Base-by-base conservation (phyloP, 2,888 invertebrate genomes). In the Perizoma flavofasciatum region DNA sequence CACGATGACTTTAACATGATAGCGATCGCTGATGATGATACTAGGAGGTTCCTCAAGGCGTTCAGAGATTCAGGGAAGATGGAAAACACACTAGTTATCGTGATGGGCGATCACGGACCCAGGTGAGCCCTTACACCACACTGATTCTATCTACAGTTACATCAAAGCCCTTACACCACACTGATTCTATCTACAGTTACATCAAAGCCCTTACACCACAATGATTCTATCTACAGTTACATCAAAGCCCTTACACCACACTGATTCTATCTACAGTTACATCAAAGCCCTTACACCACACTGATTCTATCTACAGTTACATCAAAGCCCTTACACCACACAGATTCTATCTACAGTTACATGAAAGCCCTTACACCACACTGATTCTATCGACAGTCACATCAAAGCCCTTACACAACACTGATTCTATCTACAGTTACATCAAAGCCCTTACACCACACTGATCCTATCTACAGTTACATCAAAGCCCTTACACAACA, bases 61-160 rank as follows among this genome's bases (percentile, higher is more conserved):
- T 85, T 98, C 11, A 87, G 94, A 46, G 78, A 89, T 5, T 89
- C 90, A 0, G 95, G 95, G 0, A 85, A 94, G 43, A 86, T 98
- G 11, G 95, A 98, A 64, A 94, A 97, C 70, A 97, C 98, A 0
- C 78, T 98, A 66, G 85, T 99, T 0, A 94, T 98, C 55, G 79
- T 98, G 4, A 97, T 98, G 97, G 96, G 97, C 5, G 98, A 99
- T 86, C 98, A 99, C 82, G 98, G 98, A 0, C 95, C 96, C 5
- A 55, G 55, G 55, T 55, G 5, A 40, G 6, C n/a, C 41, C 22
- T 22, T 22, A 2, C 22, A 22, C 1, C 22, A 22, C 22, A 22
- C 22, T 22, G 22, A 22, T 22, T 22, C 22, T 2, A 22, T 3
- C 22, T 3, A 22, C 22, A 22, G 22, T 22, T 22, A 3, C 22